These are phyloP conservation scores for Ctenicera cuprea DNA, from an alignment of 2,888 invertebrate genomes.

Conservation along the genomic window DNA sequence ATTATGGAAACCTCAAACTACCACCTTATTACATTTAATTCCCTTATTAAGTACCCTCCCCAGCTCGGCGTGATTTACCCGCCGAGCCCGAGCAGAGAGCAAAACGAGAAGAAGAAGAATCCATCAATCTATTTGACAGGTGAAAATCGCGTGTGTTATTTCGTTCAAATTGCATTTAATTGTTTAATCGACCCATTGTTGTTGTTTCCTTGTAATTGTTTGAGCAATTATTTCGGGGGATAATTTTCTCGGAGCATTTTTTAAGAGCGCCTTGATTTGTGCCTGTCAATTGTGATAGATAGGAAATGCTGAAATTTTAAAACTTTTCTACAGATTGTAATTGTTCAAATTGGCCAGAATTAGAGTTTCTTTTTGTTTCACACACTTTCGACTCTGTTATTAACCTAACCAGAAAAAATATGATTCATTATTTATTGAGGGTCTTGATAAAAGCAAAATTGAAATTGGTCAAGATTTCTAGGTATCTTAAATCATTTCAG, in stretches of 20 bases:
- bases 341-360: conserved; percentile 41
- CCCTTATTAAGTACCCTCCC: conserved; percentile 58
- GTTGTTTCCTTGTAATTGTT: conserved; percentile 60
- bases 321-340: conserved; percentile 47
- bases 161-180: conserved; percentile 69
- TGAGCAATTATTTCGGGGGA: conserved; percentile 58
- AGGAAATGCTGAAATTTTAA: conserved; percentile 61
- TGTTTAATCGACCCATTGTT: conserved; percentile 70
- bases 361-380: conserved; percentile 45
- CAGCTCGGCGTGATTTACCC: conserved; percentile 49
- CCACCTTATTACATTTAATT: conserved; percentile 57
- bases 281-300: conserved; percentile 71
- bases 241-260: conserved; percentile 65
- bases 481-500: neutral
- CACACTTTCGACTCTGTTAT: conserved; percentile 37
- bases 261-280: conserved; percentile 66
- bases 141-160: conserved; percentile 69
- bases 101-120: conserved; percentile 54
- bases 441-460: conserved; percentile 1
- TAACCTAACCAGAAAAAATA: conserved; percentile 24
- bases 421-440: conserved; percentile 28
- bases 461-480: neutral
- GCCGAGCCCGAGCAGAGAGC: conserved; percentile 15
- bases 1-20: conserved; percentile 64
- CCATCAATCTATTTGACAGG: conserved; percentile 69